Conservation (phyloP, 2,888 invertebrate genomes). For the Slavum lentiscoides region DNA sequence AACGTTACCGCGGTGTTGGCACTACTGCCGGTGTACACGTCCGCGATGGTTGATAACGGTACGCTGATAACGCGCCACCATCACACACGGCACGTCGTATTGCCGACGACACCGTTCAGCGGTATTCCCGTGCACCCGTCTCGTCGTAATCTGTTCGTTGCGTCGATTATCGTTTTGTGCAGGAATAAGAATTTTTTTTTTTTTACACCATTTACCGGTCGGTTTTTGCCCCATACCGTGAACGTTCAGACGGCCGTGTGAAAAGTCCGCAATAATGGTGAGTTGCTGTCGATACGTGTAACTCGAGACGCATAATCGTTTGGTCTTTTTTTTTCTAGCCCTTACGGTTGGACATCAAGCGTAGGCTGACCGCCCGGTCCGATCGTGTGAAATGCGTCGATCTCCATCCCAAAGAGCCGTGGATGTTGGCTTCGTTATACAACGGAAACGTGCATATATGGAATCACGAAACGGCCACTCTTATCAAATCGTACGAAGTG, state of each 20-base stretch:
- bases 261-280: constrained; percentile 8
- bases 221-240: no score
- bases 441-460: constrained; percentile 99
- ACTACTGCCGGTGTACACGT: constrained; percentile 42
- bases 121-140: neutral
- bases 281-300: neutral
- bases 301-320: neutral
- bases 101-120: constrained; percentile 39
- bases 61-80: constrained; percentile 34
- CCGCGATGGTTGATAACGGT: constrained; percentile 20
- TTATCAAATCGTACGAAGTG: constrained; percentile 87
- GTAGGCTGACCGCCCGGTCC: constrained; percentile 94
- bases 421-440: constrained; percentile 97
- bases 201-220: no score
- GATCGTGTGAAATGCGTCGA: constrained; percentile 98
- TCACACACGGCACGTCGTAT: neutral
- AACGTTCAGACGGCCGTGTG: no score
- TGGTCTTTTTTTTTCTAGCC: constrained; percentile 69
- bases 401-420: constrained; percentile 95
- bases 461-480: constrained; percentile 94
- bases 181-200: no score
- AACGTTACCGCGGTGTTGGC: constrained; percentile 6
- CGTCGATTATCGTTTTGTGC: no score
- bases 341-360: constrained; percentile 94
- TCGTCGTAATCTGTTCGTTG: no score